Conservation (phyloP, 2,797 vertebrate species). For the Typhlichthys eigenmanni region DNA sequence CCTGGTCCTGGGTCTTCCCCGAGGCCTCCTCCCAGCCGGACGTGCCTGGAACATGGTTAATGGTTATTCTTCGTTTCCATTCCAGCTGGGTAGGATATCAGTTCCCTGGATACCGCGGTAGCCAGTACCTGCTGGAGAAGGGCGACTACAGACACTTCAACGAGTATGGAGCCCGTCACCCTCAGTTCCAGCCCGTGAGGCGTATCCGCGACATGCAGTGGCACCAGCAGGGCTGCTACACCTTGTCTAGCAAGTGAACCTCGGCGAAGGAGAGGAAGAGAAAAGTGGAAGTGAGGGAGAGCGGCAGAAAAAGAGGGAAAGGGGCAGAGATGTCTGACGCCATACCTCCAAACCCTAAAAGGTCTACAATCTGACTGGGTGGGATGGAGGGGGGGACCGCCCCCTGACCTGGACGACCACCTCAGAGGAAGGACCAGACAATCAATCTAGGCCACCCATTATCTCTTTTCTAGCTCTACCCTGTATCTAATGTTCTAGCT, state of each 20-base stretch:
- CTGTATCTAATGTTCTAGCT: slow-evolving; percentile 58
- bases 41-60: no score
- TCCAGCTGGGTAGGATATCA: slow-evolving; percentile 82
- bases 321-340: slow-evolving; percentile 75
- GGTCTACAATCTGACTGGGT: slow-evolving; percentile 39
- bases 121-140: slow-evolving; percentile 85
- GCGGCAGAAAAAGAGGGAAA: slow-evolving; percentile 76
- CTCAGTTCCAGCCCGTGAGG: slow-evolving; percentile 83
- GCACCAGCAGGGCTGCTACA: slow-evolving; percentile 84
- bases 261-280: slow-evolving; percentile 78
- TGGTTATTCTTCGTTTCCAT: not conserved
- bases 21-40: no score
- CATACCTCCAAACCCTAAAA: slow-evolving; percentile 44
- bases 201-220: slow-evolving; percentile 86
- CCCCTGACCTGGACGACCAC: slow-evolving; percentile 40
- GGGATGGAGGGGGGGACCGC: slow-evolving; percentile 47
- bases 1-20: no score
- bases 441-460: slow-evolving; percentile 26
- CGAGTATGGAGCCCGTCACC: slow-evolving; percentile 77
- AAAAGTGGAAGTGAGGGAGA: slow-evolving; percentile 76
- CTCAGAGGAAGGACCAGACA: slow-evolving; percentile 49
- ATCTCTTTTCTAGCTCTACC: slow-evolving; percentile 65
- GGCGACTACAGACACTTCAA: slow-evolving; percentile 84
- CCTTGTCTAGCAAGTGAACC: slow-evolving; percentile 82
- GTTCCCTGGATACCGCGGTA: slow-evolving; percentile 84